Percentiles rank a stretch among this genome's conserved stretches.
Evolutionary conservation across 2,888 invertebrate genomes (phyloP).

Genomic region (Campoplex capitator): DNA sequence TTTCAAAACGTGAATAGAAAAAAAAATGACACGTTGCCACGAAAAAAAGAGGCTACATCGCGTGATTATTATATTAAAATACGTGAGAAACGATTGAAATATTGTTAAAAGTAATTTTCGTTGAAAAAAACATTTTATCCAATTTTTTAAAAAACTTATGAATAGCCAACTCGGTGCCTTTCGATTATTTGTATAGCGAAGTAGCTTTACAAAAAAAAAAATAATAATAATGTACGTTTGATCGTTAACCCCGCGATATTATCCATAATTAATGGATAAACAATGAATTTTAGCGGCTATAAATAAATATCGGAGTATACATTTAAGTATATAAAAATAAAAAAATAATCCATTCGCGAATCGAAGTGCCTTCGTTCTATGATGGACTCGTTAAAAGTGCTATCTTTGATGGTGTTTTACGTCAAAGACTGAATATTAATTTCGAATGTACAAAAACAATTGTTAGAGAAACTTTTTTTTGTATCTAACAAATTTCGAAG

Average conservation of each 20-base stretch:
- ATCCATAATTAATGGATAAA: conserved; percentile 50
- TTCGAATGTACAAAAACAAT: conserved; percentile 55
- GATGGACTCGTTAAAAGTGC: conserved; percentile 47
- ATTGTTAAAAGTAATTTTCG: neutral
- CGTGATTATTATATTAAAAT: conserved; percentile 14
- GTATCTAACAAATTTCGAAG: conserved; percentile 5
- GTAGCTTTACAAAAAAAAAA: conserved; percentile 1
- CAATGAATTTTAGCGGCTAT: conserved; percentile 25
- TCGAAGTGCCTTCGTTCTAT: conserved; percentile 61
- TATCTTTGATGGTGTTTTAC: conserved; percentile 51
- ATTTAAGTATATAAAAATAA: conserved; percentile 17
- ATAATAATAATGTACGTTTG: neutral
- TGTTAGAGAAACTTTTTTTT: conserved; percentile 23
- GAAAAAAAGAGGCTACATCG: conserved; percentile 27
- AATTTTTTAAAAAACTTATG: neutral
- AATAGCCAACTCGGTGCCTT: conserved; percentile 25
- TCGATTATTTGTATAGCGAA: neutral
- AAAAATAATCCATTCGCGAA: conserved; percentile 21
- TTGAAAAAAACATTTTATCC: neutral
- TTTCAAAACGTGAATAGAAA: conserved; percentile 49
- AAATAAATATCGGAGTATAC: conserved; percentile 26
- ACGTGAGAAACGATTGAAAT: neutral
- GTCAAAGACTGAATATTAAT: conserved; percentile 60
- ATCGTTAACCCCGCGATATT: conserved; percentile 21
- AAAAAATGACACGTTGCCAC: conserved; percentile 22